Conservation (phyloP, 1,140 invertebrate species). For the Heliothis virescens region DNA sequence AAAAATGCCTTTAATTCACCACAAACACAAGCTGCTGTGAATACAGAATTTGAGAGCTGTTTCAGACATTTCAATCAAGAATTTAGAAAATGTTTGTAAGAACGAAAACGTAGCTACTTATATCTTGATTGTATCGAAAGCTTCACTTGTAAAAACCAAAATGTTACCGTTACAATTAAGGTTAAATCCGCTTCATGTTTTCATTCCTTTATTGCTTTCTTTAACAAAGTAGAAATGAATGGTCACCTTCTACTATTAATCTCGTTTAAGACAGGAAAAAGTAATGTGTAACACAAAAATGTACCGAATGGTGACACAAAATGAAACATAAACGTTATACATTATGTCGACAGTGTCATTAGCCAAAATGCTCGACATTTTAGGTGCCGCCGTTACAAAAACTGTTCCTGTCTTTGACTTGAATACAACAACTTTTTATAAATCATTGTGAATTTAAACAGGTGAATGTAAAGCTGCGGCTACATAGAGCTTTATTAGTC, state of each 20-base stretch:
- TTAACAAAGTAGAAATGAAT: constrained; percentile 7
- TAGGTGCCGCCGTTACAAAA: constrained; percentile 51
- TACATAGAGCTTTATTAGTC: not conserved
- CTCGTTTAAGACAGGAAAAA: constrained; percentile 31
- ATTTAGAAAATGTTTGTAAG: too few relatives aligned
- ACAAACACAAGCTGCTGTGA: too few relatives aligned
- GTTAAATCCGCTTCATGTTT: constrained; percentile 5
- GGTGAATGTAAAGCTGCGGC: constrained; percentile 45
- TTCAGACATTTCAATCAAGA: too few relatives aligned
- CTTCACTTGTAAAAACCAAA: constrained; percentile 16
- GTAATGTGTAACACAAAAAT: constrained; percentile 40
- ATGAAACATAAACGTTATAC: constrained; percentile 37
- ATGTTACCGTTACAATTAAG: constrained; percentile 25
- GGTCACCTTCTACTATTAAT: constrained; percentile 31
- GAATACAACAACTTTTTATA: constrained; percentile 42
- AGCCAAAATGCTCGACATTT: constrained; percentile 47
- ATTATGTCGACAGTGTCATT: constrained; percentile 47
- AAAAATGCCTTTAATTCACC: too few relatives aligned
- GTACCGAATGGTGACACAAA: constrained; percentile 50
- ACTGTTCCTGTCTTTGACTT: constrained; percentile 36
- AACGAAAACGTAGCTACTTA: not conserved
- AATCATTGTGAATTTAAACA: constrained; percentile 28
- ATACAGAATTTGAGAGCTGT: too few relatives aligned
- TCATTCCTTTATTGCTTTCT: constrained; percentile 3
- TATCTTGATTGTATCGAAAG: constrained; percentile 5